A percentile compares a stretch with the other conserved stretches of the same genome.
These are phyloP conservation scores for Trachymyrmex cornetzi DNA, from an alignment of 1,140 invertebrate species.

Conservation along the genomic window DNA sequence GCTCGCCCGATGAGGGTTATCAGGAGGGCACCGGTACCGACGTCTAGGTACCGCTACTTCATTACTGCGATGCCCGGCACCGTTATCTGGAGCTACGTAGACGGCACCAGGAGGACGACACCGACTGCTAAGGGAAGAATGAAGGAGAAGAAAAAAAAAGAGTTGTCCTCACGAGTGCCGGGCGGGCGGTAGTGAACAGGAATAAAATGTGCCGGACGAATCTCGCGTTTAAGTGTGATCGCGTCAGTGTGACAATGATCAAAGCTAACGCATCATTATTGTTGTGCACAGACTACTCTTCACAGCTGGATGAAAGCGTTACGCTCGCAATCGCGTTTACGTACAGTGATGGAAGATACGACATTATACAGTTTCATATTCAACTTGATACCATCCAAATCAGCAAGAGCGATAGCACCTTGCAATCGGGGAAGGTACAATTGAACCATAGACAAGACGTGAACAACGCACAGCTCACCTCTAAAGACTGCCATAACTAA, in stretches of 20 bases:
- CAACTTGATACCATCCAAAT: background rate
- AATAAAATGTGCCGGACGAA: constrained; percentile 20
- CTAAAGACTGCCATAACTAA: constrained; percentile 30
- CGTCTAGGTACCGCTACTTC: constrained; percentile 89
- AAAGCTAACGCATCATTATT: constrained; percentile 5
- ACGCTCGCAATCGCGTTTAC: constrained; percentile 25
- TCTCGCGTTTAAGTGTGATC: constrained; percentile 30
- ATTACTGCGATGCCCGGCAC: constrained; percentile 83
- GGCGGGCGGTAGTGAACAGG: constrained; percentile 79
- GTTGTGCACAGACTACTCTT: constrained; percentile 8
- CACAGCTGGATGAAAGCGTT: background rate
- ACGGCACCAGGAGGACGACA: constrained; percentile 80
- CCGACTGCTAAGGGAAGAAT: constrained; percentile 71
- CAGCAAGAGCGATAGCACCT: background rate
- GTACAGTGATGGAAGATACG: constrained; percentile 22
- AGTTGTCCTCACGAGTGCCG: constrained; percentile 72
- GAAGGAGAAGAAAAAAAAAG: background rate
- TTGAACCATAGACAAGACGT: constrained; percentile 13
- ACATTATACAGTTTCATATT: background rate
- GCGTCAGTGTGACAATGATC: constrained; percentile 27
- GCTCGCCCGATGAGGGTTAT: constrained; percentile 95
- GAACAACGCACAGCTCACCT: constrained; percentile 5
- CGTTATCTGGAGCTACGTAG: constrained; percentile 81
- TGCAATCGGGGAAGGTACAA: constrained; percentile 14
- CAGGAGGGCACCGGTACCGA: constrained; percentile 97